phyloP scores from a whole-genome alignment of 2,888 invertebrate genomes.

The Melangyna quadrimaculata region DNA sequence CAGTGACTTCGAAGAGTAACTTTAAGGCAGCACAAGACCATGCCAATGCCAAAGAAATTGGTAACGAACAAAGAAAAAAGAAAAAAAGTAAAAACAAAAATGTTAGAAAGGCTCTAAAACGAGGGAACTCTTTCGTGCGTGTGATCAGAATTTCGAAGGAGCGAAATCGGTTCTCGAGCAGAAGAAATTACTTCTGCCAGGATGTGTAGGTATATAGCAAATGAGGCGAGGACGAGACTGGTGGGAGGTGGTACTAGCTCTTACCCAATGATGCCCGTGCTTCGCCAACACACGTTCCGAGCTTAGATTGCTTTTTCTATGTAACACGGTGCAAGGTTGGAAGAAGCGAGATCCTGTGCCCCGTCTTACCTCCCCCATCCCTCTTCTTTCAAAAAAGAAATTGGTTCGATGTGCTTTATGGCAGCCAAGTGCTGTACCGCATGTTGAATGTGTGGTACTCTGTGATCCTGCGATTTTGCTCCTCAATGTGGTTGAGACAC shows the following conservation, averaged over 20 bases:
- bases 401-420: conserved; percentile 70
- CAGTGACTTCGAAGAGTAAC: conserved; percentile 44
- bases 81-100: not conserved
- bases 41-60: conserved; percentile 50
- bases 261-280: not conserved
- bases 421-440: conserved; percentile 68
- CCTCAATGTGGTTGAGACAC: conserved; percentile 62
- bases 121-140: conserved; percentile 74
- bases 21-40: conserved; percentile 38
- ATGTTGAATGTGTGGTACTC: conserved; percentile 70
- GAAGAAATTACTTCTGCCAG: conserved; percentile 71
- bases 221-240: conserved; percentile 55
- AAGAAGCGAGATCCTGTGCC: not conserved
- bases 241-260: not conserved
- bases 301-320: conserved; percentile 69
- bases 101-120: conserved; percentile 38
- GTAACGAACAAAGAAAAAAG: conserved; percentile 3
- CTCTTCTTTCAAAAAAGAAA: conserved; percentile 37
- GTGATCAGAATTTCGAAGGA: conserved; percentile 74
- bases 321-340: not conserved
- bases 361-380: not conserved
- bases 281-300: conserved; percentile 57
- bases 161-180: conserved; percentile 59
- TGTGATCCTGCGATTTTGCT: conserved; percentile 59
- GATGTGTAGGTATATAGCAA: conserved; percentile 70